Percentiles rank a stretch among this genome's conserved stretches.
phyloP scores from a whole-genome alignment of 2,797 vertebrate genomes.

The Hephaestus fuliginosus region DNA sequence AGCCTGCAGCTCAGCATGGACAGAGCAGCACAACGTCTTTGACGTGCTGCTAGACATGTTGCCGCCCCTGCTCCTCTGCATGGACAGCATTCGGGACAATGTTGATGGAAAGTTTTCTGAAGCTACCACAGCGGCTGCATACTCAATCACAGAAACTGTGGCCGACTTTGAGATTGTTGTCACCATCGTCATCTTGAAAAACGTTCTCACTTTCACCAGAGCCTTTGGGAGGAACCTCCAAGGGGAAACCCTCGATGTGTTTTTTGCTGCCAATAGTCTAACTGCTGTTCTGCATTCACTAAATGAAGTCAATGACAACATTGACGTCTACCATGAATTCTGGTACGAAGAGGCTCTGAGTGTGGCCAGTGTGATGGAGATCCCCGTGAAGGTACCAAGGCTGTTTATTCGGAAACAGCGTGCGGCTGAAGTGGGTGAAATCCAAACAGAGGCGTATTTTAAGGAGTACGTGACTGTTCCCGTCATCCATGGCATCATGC shows the following conservation, averaged over 20 bases:
- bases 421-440: constrained; percentile 81
- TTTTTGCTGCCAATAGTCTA: constrained; percentile 94
- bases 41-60: constrained; percentile 92
- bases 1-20: constrained; percentile 88
- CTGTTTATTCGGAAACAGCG: constrained; percentile 90
- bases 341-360: constrained; percentile 96
- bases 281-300: constrained; percentile 95
- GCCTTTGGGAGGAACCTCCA: constrained; percentile 97
- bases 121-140: constrained; percentile 80
- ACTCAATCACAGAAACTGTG: constrained; percentile 89
- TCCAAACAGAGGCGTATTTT: constrained; percentile 92
- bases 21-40: constrained; percentile 91
- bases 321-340: constrained; percentile 98
- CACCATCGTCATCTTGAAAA: constrained; percentile 93
- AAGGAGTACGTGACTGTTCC: constrained; percentile 94
- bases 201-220: constrained; percentile 93
- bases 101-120: constrained; percentile 77
- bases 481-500: constrained; percentile 91
- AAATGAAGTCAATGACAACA: constrained; percentile 96
- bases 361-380: constrained; percentile 88
- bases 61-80: constrained; percentile 90
- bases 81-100: constrained; percentile 90
- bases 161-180: constrained; percentile 94
- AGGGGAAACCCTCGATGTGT: constrained; percentile 92
- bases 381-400: constrained; percentile 90